A percentile compares a stretch with the other conserved stretches of the same genome.
Conservation (phyloP, 2,113 vertebrate genomes). For the Nycticryphes semicollaris region DNA sequence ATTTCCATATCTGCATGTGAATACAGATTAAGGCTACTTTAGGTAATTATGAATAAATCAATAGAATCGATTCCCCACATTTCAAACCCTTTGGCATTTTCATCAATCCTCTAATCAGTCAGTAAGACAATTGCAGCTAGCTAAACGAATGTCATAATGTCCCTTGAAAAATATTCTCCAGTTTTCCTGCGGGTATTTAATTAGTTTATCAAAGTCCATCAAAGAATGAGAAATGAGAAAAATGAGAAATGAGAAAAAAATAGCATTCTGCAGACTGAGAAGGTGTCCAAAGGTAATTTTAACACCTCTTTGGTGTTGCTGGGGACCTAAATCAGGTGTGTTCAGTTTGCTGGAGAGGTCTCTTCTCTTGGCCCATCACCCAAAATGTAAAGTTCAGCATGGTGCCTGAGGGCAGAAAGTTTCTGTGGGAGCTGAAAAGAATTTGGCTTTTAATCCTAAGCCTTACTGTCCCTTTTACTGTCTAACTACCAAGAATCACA, state of each 20-base stretch:
- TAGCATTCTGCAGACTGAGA: neutral
- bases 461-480: neutral
- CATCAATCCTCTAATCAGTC: slow-evolving; percentile 7
- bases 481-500: neutral
- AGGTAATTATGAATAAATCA: slow-evolving; percentile 50
- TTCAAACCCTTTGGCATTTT: neutral
- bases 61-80: neutral
- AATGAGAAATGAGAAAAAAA: neutral
- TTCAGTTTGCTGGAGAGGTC: neutral
- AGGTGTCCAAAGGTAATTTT: neutral
- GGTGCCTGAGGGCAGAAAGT: neutral
- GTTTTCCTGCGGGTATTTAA: neutral
- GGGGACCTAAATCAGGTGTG: neutral
- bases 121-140: neutral
- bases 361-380: neutral
- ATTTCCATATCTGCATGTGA: neutral
- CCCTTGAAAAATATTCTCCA: neutral
- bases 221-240: neutral
- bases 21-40: neutral
- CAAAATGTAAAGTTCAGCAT: neutral
- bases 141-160: neutral
- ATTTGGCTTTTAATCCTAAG: neutral
- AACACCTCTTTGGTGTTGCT: neutral
- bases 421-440: neutral
- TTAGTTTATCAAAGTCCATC: neutral